Conservation (phyloP, 2,113 vertebrate genomes). For the Gobius niger region DNA sequence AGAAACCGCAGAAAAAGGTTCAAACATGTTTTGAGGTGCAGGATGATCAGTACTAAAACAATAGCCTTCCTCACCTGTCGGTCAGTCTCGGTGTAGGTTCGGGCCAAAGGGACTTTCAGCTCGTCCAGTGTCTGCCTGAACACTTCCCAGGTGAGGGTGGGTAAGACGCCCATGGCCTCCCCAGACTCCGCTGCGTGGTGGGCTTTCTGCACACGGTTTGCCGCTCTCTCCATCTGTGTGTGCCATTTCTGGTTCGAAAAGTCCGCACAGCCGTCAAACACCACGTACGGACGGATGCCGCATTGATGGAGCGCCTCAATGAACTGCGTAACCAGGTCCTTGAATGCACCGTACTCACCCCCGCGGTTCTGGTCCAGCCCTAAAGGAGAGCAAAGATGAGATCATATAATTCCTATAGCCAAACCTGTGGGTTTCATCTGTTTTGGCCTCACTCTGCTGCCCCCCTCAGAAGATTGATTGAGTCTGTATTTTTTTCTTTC, state of each 20-base stretch:
- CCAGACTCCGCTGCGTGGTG: constrained; percentile 60
- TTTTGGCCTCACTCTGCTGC: too few species aligned
- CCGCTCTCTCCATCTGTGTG: constrained; percentile 60
- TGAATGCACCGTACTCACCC: constrained; percentile 83
- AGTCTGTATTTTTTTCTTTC: too few species aligned
- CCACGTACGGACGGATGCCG: constrained; percentile 43
- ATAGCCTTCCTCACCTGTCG: constrained; percentile 5
- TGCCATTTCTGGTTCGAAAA: constrained; percentile 76
- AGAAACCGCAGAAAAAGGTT: too few species aligned
- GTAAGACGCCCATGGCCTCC: constrained; percentile 9
- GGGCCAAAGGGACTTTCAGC: constrained; percentile 77
- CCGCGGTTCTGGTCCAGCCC: constrained; percentile 77
- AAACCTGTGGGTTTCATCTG: too few species aligned
- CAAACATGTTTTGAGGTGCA: too few species aligned
- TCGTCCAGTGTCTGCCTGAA: constrained; percentile 68
- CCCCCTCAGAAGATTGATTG: too few species aligned
- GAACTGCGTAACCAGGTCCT: constrained; percentile 67
- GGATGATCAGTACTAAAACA: too few species aligned
- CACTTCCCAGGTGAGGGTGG: too few species aligned
- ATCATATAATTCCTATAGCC: too few species aligned
- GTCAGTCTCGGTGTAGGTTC: constrained; percentile 85
- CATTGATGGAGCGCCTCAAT: constrained; percentile 77
- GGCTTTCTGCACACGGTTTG: constrained; percentile 67
- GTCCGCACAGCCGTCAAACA: constrained; percentile 82
- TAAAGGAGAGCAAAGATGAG: neutral